These are phyloP conservation scores for Neotoxoptera formosana DNA, from an alignment of 1,140 invertebrate genomes.

Conservation along the genomic window DNA sequence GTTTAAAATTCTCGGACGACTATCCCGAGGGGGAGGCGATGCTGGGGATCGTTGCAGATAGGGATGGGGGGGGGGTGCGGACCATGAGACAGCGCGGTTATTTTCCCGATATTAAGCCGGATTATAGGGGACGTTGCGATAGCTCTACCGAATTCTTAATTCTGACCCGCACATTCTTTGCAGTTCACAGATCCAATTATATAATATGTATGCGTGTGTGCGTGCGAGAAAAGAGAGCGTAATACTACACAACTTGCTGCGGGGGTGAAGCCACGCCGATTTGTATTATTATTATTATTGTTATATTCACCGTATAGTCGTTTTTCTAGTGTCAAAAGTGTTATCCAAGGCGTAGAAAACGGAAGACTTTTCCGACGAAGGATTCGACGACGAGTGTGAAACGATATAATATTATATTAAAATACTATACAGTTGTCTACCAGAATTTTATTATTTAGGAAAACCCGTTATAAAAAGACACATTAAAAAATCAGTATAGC, in stretches of 20 bases:
- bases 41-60: background rate
- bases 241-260: background rate
- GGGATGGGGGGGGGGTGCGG: background rate
- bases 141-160: constrained; percentile 35
- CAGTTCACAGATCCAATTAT: background rate
- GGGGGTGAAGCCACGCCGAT: background rate
- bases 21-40: background rate
- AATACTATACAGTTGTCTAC: background rate
- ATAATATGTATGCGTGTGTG: background rate
- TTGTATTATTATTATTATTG: background rate
- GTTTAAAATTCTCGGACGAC: constrained; percentile 17
- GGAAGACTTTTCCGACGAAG: background rate
- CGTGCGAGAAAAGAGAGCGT: background rate
- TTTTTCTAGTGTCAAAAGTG: background rate
- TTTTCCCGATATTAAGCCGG: background rate
- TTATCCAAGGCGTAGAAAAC: background rate
- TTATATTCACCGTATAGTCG: background rate
- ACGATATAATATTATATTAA: background rate
- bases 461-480: too few relatives aligned
- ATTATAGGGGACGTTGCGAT: constrained; percentile 26
- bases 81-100: background rate
- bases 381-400: background rate
- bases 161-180: constrained; percentile 34
- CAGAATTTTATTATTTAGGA: background rate
- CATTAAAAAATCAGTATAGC: too few relatives aligned